Conservation (phyloP, 2,888 invertebrate genomes). For the Achlya flavicornis region DNA sequence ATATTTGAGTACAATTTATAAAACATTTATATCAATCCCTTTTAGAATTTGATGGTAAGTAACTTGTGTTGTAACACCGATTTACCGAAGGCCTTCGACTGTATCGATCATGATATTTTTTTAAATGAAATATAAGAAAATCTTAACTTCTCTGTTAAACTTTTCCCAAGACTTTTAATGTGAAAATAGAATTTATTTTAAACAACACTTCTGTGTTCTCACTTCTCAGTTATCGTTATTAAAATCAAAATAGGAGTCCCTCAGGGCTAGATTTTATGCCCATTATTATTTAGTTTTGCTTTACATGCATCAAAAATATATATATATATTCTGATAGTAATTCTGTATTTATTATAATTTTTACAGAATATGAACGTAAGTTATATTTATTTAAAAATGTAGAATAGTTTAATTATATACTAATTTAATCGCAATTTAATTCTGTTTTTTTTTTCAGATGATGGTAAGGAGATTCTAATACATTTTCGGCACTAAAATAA, state of each 20-base stretch:
- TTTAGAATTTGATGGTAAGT: slow-evolving; percentile 5
- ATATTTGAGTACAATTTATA: too few relatives aligned
- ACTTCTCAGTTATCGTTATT: too few relatives aligned
- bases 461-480: slow-evolving; percentile 32
- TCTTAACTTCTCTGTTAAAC: too few relatives aligned
- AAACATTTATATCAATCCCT: background rate
- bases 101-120: background rate
- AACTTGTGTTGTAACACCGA: background rate
- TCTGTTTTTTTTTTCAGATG: slow-evolving; percentile 28
- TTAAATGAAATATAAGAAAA: background rate
- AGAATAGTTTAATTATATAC: background rate
- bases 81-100: background rate
- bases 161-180: too few relatives aligned
- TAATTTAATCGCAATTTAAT: background rate
- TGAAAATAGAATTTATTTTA: too few relatives aligned
- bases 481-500: background rate
- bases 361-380: slow-evolving; percentile 52
- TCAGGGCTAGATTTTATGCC: background rate
- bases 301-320: background rate
- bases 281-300: background rate
- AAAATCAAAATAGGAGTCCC: background rate
- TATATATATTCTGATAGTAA: background rate
- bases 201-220: too few relatives aligned
- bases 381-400: slow-evolving; percentile 14
- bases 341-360: slow-evolving; percentile 12